Evolutionary conservation across 2,888 invertebrate species (phyloP), one percentile per base, ranked within the genome.

Genomic region (Trissolcus japonicus): DNA sequence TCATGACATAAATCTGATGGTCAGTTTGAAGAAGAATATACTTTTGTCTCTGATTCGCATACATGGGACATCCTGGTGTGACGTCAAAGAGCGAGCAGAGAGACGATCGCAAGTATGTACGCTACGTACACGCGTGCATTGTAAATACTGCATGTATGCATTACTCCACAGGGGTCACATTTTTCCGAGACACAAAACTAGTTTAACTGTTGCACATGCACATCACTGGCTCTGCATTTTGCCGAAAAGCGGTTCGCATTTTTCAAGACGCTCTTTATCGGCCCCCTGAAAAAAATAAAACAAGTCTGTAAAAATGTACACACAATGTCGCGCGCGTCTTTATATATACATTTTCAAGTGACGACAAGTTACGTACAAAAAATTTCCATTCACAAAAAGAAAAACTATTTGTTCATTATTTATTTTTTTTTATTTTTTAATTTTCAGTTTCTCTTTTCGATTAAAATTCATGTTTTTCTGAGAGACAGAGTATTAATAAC

Each of bases 181-280:
- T 75, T 74, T 75, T 75, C 74, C 63, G 63, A 56, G 25, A 48
- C 54, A 57, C 67, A 75, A 68, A 60, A 66, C 73, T 46, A 65
- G 73, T 66, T 73, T 73, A 53, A 53, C 73, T 66, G 65, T 66
- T 73, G 65, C 73, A 54, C 54, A 16, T 35, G 50, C 25, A 16
- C 11, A 50, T 17, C 16, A 19, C 46, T 46, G 55, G 29, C 60
- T 51, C 66, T 53, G 74, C 66, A 46, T 65, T 75, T 57, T 62
- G 54, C 46, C 46, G 14, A 68, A 74, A 75, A 63, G 53, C 63
- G 61, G 6, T 9, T 40, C 61, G 66, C 66, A 62, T 68, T 75
- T 68, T 68, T 62, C 62, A 21, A 57, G 67, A 53, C 67, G 48
- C 41, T 35, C 13, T 54, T 57, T 61, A 66, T 56, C 43, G 74